phyloP scores from a whole-genome alignment of 2,797 vertebrate species.

The Aulostomus chinensis region DNA sequence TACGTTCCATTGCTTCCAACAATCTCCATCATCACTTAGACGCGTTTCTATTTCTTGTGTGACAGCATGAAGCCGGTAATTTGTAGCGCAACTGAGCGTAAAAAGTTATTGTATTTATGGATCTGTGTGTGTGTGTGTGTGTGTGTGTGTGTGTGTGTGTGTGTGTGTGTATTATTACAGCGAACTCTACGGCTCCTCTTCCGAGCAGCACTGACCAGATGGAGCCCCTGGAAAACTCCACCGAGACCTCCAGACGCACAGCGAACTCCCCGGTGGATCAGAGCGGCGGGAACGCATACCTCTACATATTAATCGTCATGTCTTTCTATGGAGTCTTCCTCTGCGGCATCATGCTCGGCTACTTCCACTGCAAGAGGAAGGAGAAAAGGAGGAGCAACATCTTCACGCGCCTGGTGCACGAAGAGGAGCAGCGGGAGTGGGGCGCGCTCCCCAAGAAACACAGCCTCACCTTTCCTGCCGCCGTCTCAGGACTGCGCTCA shows the following conservation, averaged over 20 bases:
- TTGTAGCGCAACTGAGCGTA: too few relatives aligned
- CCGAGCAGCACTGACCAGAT: conserved; percentile 71
- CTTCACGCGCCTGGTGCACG: conserved; percentile 87
- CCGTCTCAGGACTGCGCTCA: conserved; percentile 67
- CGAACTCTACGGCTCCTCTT: conserved; percentile 2
- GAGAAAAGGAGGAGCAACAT: conserved; percentile 87
- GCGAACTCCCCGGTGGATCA: conserved; percentile 28
- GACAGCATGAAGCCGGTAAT: too few relatives aligned
- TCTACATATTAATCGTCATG: conserved; percentile 92
- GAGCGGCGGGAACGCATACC: conserved; percentile 83
- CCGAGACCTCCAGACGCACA: conserved; percentile 57
- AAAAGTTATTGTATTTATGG: too few relatives aligned
- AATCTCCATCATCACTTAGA: too few relatives aligned
- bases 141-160: neutral
- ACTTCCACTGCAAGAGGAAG: conserved; percentile 90
- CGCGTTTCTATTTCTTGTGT: too few relatives aligned
- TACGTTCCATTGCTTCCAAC: too few relatives aligned
- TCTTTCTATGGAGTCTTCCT: conserved; percentile 95
- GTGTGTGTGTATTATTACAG: neutral
- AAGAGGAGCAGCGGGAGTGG: conserved; percentile 91
- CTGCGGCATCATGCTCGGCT: conserved; percentile 90
- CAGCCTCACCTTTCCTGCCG: conserved; percentile 70
- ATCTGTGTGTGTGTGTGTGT: too few relatives aligned
- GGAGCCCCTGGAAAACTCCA: conserved; percentile 83
- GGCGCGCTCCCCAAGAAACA: conserved; percentile 83